phyloP scores from a whole-genome alignment of 2,113 vertebrate species.

The Morone chrysops region DNA sequence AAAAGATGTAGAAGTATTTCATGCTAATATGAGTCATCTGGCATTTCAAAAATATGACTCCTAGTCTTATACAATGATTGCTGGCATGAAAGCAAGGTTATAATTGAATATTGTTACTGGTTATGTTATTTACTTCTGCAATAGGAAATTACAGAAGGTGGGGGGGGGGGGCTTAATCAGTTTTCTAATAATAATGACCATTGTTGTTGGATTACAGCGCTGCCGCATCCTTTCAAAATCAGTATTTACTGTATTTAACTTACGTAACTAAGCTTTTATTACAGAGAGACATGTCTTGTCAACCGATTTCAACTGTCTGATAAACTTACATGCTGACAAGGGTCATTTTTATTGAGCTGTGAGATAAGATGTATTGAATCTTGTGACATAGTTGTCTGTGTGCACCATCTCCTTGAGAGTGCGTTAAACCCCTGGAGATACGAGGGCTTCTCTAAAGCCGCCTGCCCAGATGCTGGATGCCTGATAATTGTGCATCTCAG shows the following conservation, averaged over 20 bases:
- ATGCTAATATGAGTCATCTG: conserved; percentile 48
- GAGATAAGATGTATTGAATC: conserved; percentile 31
- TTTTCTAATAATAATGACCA: conserved; percentile 33
- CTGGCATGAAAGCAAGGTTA: conserved; percentile 39
- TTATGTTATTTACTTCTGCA: conserved; percentile 18
- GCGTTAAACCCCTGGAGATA: conserved; percentile 49
- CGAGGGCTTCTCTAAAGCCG: conserved; percentile 36
- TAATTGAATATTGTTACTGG: conserved; percentile 42
- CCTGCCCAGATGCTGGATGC: conserved; percentile 23
- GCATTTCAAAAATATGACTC: conserved; percentile 53
- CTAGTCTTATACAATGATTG: conserved; percentile 26
- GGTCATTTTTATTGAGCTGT: conserved; percentile 8
- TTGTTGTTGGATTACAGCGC: conserved; percentile 11
- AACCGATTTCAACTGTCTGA: neutral
- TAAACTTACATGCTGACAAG: conserved; percentile 7
- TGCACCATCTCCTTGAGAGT: conserved; percentile 33
- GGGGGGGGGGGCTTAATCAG: conserved; percentile 24
- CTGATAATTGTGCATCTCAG: conserved; percentile 52
- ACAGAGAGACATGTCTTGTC: neutral
- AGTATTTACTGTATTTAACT: conserved; percentile 1
- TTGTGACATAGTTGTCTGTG: conserved; percentile 10
- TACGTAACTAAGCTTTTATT: neutral
- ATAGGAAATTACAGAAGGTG: conserved; percentile 4
- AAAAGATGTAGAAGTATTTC: conserved; percentile 13
- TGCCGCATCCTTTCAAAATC: neutral